Percentiles rank a stretch among this genome's conserved stretches.
These are phyloP conservation scores for Gnathonemus echidnorhynchus DNA, from an alignment of 2,113 vertebrate genomes.

Conservation along the genomic window DNA sequence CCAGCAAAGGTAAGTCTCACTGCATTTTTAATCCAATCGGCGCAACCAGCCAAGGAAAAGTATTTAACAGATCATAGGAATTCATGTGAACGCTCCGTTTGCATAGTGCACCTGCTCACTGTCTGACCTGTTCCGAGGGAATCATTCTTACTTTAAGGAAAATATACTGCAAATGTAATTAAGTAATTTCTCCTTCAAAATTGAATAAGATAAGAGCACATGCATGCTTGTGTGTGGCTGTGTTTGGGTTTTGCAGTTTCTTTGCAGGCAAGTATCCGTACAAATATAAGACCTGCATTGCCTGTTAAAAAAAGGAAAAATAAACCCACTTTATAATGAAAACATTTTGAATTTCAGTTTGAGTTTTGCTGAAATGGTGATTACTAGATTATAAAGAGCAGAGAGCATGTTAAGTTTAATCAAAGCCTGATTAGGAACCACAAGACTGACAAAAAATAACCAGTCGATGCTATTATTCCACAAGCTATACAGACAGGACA, in stretches of 20 bases:
- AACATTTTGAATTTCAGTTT: not conserved
- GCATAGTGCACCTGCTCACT: not conserved
- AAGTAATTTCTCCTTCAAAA: not conserved
- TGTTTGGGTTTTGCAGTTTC: not conserved
- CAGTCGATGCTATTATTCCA: not conserved
- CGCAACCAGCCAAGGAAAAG: not conserved
- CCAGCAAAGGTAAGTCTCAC: constrained; percentile 25
- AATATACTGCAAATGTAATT: not conserved
- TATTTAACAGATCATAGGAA: not conserved
- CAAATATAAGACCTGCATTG: not conserved
- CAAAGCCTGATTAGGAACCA: not conserved
- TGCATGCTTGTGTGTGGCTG: not conserved
- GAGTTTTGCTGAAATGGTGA: not conserved
- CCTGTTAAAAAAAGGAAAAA: not conserved
- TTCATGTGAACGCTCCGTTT: not conserved
- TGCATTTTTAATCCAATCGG: not conserved
- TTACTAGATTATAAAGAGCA: not conserved
- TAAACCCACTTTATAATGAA: not conserved
- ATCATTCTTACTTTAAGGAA: not conserved
- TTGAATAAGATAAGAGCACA: not conserved
- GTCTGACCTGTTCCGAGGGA: not conserved
- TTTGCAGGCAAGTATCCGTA: not conserved
- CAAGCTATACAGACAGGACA: not conserved
- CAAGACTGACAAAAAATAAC: not conserved
- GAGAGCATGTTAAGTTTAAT: not conserved